These are phyloP conservation scores for Dipodomys stephensi DNA, from an alignment of 2,113 vertebrate genomes.

Conservation along the genomic window DNA sequence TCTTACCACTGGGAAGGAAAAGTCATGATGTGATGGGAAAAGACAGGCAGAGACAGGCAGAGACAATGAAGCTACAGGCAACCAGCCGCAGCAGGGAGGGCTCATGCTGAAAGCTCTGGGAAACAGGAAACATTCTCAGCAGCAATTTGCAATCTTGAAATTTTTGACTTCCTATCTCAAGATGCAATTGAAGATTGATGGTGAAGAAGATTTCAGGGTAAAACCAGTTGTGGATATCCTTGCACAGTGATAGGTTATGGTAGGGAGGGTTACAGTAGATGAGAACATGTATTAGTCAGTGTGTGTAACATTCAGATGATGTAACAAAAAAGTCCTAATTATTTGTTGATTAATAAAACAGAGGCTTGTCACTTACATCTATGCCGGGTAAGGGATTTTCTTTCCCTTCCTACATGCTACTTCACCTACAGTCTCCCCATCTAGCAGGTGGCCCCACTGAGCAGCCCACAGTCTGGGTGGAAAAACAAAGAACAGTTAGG, in stretches of 20 bases:
- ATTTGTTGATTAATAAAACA: not conserved
- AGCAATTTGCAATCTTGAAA: not conserved
- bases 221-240: not conserved
- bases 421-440: too few species aligned
- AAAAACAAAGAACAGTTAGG: not conserved
- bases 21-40: not conserved
- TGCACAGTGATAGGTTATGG: not conserved
- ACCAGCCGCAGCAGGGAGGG: not conserved
- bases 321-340: not conserved
- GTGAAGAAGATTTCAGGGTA: not conserved
- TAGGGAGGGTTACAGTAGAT: not conserved
- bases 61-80: not conserved
- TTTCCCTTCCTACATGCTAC: too few species aligned
- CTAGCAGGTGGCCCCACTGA: not conserved
- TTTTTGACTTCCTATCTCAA: not conserved
- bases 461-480: not conserved
- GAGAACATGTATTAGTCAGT: not conserved
- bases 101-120: not conserved
- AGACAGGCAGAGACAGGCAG: not conserved
- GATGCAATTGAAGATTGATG: not conserved
- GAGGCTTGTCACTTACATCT: fast-evolving
- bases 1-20: not conserved
- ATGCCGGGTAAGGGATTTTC: not conserved
- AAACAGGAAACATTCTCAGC: not conserved
- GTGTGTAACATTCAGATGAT: not conserved